phyloP scores from a whole-genome alignment of 2,888 invertebrate species.

The Sarcophaga rosellei region DNA sequence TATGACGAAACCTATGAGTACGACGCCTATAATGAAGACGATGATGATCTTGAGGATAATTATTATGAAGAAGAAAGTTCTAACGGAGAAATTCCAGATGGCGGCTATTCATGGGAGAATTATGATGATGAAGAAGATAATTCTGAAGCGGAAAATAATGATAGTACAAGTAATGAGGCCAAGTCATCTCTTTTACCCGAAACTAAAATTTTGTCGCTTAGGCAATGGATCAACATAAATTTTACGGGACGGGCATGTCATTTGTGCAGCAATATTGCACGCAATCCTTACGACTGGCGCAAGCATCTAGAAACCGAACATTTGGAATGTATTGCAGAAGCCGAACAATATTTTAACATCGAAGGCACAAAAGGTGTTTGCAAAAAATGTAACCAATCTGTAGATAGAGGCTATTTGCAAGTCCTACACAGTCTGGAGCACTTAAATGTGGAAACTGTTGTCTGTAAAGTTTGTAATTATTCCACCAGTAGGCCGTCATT shows the following conservation, averaged over 20 bases:
- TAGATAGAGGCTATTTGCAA: neutral
- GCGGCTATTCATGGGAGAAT: neutral
- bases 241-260: neutral
- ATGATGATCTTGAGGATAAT: neutral
- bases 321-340: neutral
- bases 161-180: neutral
- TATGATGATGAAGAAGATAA: neutral
- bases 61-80: neutral
- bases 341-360: conserved; percentile 7
- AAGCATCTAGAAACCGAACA: conserved; percentile 51
- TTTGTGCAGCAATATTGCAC: neutral
- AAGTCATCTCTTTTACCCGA: neutral
- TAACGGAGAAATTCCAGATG: neutral
- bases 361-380: conserved; percentile 10
- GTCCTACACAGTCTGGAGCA: neutral
- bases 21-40: conserved; percentile 2
- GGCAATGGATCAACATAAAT: neutral
- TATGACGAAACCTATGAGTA: neutral
- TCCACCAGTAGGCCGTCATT: neutral
- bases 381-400: conserved; percentile 19
- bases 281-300: conserved; percentile 12
- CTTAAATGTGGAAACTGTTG: neutral
- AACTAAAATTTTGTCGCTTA: neutral
- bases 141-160: neutral
- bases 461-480: conserved; percentile 36